Evolutionary conservation across 2,797 vertebrate genomes (phyloP), one percentile per base, ranked within the genome.

Genomic region (Pelochelys cantorii): DNA sequence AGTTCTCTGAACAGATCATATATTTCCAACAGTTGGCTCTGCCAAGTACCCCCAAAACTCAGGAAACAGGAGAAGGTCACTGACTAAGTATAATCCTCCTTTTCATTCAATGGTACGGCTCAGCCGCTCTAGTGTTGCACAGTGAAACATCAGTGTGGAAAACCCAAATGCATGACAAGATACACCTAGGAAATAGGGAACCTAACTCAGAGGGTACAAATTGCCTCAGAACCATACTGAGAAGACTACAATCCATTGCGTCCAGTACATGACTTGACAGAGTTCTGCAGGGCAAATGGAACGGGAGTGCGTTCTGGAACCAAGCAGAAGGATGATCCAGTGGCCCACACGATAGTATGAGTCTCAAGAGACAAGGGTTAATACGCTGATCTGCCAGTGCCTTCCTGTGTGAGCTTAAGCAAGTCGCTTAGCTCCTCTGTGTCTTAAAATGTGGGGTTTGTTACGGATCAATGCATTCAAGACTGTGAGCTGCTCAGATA

Each of bases 1-100:
- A 31, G 22, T 31, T 42, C 0, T 0, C 23, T 5, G 14, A 11
- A 0, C 2, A 4, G 23, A 79, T 57, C 4, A 1, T 2, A 3
- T 31, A 7, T 8, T 62, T 34, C 23, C 79, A 18, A 1, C 60
- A 77, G 27, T 23, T 71, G 57, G 48, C 60, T 86, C 68, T 53
- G 34, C 12, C 34, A 11, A 42, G 5, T 42, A 42, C 22, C 12
- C 20, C 18, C 31, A 81, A 11, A 79, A 71, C 68, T 15, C 29
- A 31, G 79, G 77, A 93, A 89, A 68, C 2, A 5, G 23, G 27
- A 13, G 11, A 57, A 83, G 60, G 13, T 2, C 68, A 13, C 7
- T 11, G 60, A 62, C 6, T 14, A 52, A 52, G 1, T 0, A 17
- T 10, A 18, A 23, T 13, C 4, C 10, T 54, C 13, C 52, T 27